phyloP scores from a whole-genome alignment of 2,113 vertebrate genomes.

The Epinephelus moara region DNA sequence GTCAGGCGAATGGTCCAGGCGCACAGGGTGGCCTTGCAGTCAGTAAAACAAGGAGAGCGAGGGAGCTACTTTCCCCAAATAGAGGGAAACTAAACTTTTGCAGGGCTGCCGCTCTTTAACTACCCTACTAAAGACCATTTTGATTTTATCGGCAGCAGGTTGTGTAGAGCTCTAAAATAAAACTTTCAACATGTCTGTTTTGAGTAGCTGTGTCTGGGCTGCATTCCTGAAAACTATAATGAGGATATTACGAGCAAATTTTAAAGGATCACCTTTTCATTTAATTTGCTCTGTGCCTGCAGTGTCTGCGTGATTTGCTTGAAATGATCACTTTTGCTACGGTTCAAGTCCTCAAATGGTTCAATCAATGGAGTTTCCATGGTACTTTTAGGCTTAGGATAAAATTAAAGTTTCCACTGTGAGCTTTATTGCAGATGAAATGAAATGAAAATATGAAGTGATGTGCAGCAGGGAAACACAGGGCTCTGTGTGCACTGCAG shows the following conservation, averaged over 20 bases:
- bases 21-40: constrained; percentile 58
- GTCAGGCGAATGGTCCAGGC: constrained; percentile 60
- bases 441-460: constrained; percentile 49
- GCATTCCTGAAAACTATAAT: constrained; percentile 7
- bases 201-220: neutral
- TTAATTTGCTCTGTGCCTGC: constrained; percentile 20
- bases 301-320: constrained; percentile 23
- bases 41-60: constrained; percentile 30
- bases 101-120: constrained; percentile 38
- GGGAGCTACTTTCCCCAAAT: constrained; percentile 36
- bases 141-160: constrained; percentile 4
- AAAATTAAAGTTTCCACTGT: constrained; percentile 33
- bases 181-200: constrained; percentile 7
- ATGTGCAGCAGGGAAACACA: constrained; percentile 31
- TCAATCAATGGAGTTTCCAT: constrained; percentile 40
- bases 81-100: constrained; percentile 32
- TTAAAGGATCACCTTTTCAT: constrained; percentile 35
- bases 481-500: constrained; percentile 41
- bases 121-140: constrained; percentile 1
- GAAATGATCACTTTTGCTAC: constrained; percentile 11
- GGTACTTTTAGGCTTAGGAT: constrained; percentile 27
- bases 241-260: constrained; percentile 6
- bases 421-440: constrained; percentile 42
- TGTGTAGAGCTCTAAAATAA: constrained; percentile 32
- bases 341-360: constrained; percentile 41